Percentiles rank a stretch among this genome's conserved stretches.
Conservation (phyloP, 37 sponge, comb jelly and placozoan species). For the Haliclona indistincta region DNA sequence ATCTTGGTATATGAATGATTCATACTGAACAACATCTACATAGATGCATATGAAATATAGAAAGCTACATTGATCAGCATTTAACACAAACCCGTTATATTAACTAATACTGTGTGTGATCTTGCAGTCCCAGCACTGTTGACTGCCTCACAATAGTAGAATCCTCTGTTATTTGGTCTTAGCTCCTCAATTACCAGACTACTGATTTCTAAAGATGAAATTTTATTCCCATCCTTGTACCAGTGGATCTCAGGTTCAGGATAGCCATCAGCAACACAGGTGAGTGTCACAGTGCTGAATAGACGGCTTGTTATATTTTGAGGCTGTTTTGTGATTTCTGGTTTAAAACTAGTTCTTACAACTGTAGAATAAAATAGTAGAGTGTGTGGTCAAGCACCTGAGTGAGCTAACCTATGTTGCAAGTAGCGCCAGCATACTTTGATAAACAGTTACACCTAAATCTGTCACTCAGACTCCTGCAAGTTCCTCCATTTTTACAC, state of each 20-base stretch:
- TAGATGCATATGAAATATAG: background rate
- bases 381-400: background rate
- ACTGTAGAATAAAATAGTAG: background rate
- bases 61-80: background rate
- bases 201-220: too few species aligned
- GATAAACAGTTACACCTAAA: constrained; percentile 15
- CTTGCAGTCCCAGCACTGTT: constrained; percentile 14
- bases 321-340: background rate
- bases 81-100: constrained; percentile 4
- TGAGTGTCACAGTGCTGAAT: background rate
- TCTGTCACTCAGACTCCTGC: background rate
- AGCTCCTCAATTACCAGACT: constrained; percentile 30
- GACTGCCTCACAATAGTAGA: constrained; percentile 25
- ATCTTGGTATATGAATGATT: too few species aligned
- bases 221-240: background rate
- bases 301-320: background rate
- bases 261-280: background rate
- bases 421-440: constrained; percentile 18
- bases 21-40: constrained; percentile 31
- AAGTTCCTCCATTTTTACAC: constrained; percentile 34
- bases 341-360: background rate
- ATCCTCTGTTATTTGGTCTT: constrained; percentile 16
- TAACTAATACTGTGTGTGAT: background rate
- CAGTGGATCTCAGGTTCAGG: background rate
- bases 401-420: constrained; percentile 19